Conservation (phyloP, 2,113 vertebrate genomes). For the Coptodon bakossiorum region DNA sequence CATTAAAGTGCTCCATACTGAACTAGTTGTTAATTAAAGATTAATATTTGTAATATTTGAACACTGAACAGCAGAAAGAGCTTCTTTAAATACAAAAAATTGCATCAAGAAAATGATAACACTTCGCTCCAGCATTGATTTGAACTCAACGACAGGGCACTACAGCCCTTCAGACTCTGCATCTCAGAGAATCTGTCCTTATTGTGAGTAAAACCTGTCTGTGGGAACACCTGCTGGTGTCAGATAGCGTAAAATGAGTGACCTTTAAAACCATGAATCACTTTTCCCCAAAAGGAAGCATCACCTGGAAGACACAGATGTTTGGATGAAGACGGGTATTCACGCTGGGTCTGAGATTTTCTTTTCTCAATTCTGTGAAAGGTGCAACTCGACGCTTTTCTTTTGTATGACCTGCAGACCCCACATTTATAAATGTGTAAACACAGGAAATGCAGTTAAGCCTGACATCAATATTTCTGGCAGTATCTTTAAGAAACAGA, state of each 20-base stretch:
- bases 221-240: not conserved
- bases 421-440: not conserved
- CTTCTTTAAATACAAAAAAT: not conserved
- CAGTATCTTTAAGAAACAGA: not conserved
- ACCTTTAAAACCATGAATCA: not conserved
- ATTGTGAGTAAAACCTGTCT: accelerated
- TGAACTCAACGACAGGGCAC: not conserved
- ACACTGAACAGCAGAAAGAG: not conserved
- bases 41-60: not conserved
- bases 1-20: not conserved
- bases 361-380: not conserved
- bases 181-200: not conserved
- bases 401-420: not conserved
- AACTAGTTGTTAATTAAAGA: not conserved
- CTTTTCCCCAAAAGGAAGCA: not conserved
- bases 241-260: not conserved
- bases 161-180: not conserved
- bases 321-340: not conserved
- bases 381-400: not conserved
- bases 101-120: not conserved
- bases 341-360: not conserved
- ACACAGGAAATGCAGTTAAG: not conserved
- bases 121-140: not conserved
- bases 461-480: not conserved
- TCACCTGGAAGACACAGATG: not conserved